Conservation (phyloP, 2,797 vertebrate genomes). For the Pseudomugil gertrudae region DNA sequence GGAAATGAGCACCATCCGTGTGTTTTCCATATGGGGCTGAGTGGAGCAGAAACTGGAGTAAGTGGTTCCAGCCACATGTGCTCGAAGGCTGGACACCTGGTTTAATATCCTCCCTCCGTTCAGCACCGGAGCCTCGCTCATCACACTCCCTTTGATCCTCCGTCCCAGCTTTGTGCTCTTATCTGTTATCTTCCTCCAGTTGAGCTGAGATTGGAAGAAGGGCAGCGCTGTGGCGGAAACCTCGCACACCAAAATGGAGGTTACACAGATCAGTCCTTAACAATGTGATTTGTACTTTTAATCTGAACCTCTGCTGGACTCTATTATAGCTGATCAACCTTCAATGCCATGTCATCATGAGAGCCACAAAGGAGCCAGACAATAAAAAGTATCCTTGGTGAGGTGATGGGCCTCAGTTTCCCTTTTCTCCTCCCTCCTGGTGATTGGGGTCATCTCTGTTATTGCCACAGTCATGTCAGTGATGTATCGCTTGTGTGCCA, state of each 20-base stretch:
- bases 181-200: conserved; percentile 34
- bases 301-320: conserved; percentile 60
- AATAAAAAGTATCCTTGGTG: conserved; percentile 64
- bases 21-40: conserved; percentile 19
- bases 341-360: conserved; percentile 57
- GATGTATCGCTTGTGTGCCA: conserved; percentile 57
- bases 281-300: conserved; percentile 72
- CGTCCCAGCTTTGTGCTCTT: conserved; percentile 7
- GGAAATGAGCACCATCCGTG: conserved; percentile 39
- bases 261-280: conserved; percentile 48
- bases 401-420: conserved; percentile 39
- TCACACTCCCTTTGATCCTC: conserved; percentile 25
- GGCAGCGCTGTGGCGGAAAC: conserved; percentile 18
- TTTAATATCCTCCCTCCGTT: conserved; percentile 46
- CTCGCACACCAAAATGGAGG: conserved; percentile 32
- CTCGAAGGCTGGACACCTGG: conserved; percentile 35
- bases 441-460: conserved; percentile 80
- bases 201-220: conserved; percentile 21
- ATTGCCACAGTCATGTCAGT: conserved; percentile 64
- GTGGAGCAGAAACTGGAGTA: conserved; percentile 15
- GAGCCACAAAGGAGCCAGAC: conserved; percentile 42
- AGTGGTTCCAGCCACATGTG: conserved; percentile 15
- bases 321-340: conserved; percentile 63
- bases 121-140: conserved; percentile 16
- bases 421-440: conserved; percentile 50